Evolutionary conservation across 2,888 invertebrate species (phyloP).

Genomic region (Acronicta psi): DNA sequence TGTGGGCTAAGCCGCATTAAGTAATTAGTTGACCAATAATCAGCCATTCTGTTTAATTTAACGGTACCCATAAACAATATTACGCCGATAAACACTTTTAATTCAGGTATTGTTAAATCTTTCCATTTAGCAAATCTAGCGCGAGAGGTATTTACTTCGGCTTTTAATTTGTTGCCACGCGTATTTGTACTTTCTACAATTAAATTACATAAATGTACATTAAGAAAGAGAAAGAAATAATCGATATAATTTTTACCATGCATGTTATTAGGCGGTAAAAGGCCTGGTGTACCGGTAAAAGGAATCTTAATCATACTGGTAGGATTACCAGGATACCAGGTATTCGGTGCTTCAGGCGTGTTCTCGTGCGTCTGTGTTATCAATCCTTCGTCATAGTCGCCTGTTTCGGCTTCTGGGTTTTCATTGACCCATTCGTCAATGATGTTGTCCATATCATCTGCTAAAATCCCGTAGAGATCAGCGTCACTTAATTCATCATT

Average conservation of each 20-base stretch:
- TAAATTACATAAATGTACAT: constrained; percentile 20
- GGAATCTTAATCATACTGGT: constrained; percentile 15
- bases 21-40: constrained; percentile 39
- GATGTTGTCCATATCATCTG: constrained; percentile 10
- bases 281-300: constrained; percentile 16
- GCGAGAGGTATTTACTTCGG: constrained; percentile 16
- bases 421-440: constrained; percentile 35
- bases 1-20: constrained; percentile 27
- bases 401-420: constrained; percentile 28
- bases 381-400: constrained; percentile 19
- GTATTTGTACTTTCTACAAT: constrained; percentile 29
- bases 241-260: constrained; percentile 21
- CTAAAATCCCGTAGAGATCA: constrained; percentile 1
- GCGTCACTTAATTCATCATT: constrained; percentile 9
- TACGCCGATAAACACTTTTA: constrained; percentile 32
- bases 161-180: constrained; percentile 31
- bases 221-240: constrained; percentile 16
- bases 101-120: constrained; percentile 29
- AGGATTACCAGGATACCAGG: constrained; percentile 12
- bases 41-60: constrained; percentile 36
- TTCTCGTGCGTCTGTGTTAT: constrained; percentile 26
- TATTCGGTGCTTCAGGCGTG: constrained; percentile 27
- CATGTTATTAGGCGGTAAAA: constrained; percentile 22
- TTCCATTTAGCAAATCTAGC: constrained; percentile 20
- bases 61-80: constrained; percentile 36